Evolutionary conservation across 2,797 vertebrate species (phyloP).

Genomic region (Threskiornis aethiopicus): DNA sequence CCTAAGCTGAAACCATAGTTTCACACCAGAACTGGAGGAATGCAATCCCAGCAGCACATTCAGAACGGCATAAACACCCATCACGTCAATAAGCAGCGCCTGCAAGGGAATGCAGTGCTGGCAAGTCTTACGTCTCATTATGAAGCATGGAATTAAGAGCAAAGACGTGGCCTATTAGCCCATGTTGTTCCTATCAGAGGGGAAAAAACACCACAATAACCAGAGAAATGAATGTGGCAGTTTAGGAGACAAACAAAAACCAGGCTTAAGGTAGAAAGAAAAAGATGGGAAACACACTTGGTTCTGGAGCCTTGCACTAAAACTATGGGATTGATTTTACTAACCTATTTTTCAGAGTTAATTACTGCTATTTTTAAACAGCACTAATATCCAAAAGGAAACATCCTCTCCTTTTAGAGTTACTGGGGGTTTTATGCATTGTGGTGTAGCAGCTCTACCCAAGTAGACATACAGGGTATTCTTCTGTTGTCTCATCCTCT

Average conservation of each 20-base stretch:
- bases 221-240: background rate
- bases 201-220: background rate
- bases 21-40: background rate
- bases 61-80: background rate
- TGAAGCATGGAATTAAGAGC: background rate
- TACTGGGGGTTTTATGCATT: background rate
- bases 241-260: background rate
- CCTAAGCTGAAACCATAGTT: background rate
- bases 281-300: background rate
- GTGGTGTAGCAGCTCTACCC: background rate
- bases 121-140: background rate
- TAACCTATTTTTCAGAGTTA: background rate
- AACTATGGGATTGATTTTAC: background rate
- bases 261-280: background rate
- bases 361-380: background rate
- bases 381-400: background rate
- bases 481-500: background rate
- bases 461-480: background rate
- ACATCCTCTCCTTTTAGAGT: background rate
- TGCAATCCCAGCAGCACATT: background rate
- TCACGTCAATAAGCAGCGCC: background rate
- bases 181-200: background rate
- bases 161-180: background rate
- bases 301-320: background rate
- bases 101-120: accelerated